phyloP scores from a whole-genome alignment of 2,888 invertebrate species.

The Phortica magna region DNA sequence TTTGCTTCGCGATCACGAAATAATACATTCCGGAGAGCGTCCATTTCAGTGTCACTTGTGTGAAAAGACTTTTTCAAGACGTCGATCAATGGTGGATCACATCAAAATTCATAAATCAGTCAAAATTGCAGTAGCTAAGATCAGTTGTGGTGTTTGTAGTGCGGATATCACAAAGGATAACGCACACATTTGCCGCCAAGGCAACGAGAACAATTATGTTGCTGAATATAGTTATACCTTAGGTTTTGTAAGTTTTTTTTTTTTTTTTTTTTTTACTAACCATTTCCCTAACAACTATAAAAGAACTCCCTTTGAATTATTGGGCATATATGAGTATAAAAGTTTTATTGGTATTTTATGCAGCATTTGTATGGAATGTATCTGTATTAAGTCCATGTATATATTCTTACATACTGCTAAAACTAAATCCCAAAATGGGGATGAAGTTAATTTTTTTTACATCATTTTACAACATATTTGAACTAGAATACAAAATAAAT shows the following conservation, averaged over 20 bases:
- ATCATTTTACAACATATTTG: neutral
- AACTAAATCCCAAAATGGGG: slow-evolving; percentile 1
- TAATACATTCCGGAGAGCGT: slow-evolving; percentile 45
- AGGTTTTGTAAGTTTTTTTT: neutral
- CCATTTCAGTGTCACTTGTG: slow-evolving; percentile 48
- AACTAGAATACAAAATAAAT: neutral
- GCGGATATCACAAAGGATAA: too few species aligned
- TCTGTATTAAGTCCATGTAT: neutral
- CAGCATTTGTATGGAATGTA: neutral
- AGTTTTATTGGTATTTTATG: neutral
- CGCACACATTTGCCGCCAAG: neutral
- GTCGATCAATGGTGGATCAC: slow-evolving; percentile 49
- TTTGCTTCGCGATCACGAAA: slow-evolving; percentile 46
- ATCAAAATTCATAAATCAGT: slow-evolving; percentile 44
- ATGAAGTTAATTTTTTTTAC: neutral
- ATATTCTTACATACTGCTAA: slow-evolving; percentile 3
- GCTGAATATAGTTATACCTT: neutral
- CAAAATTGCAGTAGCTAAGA: neutral
- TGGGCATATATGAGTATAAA: neutral
- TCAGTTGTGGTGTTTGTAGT: neutral
- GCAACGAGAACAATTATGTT: neutral
- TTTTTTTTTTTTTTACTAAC: neutral
- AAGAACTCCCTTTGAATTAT: neutral
- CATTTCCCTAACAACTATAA: neutral
- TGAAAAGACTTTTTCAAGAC: slow-evolving; percentile 45